Evolutionary conservation across 2,888 invertebrate genomes (phyloP).

Genomic region (Eupithecia centaureata): DNA sequence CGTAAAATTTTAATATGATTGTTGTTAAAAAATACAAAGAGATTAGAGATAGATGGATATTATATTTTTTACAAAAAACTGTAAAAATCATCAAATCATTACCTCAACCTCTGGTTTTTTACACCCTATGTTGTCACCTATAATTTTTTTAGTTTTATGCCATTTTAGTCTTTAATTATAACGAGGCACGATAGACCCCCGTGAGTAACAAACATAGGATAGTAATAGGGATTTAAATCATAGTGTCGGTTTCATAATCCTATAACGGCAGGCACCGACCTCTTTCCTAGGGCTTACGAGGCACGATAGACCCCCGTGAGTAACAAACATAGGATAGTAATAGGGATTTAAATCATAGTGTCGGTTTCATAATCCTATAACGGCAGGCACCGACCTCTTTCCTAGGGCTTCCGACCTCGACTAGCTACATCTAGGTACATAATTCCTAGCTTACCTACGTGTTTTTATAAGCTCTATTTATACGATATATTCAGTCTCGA

Average conservation of each 20-base stretch:
- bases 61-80: too few species aligned
- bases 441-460: slow-evolving; percentile 37
- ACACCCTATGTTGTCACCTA: too few species aligned
- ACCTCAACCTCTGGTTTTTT: too few species aligned
- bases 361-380: slow-evolving; percentile 77
- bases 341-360: slow-evolving; percentile 72
- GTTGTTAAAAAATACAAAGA: too few species aligned
- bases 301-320: slow-evolving; percentile 15
- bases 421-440: slow-evolving; percentile 54
- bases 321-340: slow-evolving; percentile 21
- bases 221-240: slow-evolving; percentile 67
- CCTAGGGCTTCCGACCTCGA: slow-evolving; percentile 70
- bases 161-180: neutral
- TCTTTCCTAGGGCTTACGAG: slow-evolving; percentile 69
- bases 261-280: slow-evolving; percentile 80
- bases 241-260: slow-evolving; percentile 73
- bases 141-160: too few species aligned
- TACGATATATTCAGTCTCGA: neutral
- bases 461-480: slow-evolving; percentile 11
- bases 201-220: slow-evolving; percentile 24
- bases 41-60: too few species aligned
- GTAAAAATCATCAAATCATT: too few species aligned
- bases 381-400: slow-evolving; percentile 78
- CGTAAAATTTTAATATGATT: too few species aligned
- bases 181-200: neutral